phyloP scores from a whole-genome alignment of 2,888 invertebrate genomes.

The Hydriomena furcata region DNA sequence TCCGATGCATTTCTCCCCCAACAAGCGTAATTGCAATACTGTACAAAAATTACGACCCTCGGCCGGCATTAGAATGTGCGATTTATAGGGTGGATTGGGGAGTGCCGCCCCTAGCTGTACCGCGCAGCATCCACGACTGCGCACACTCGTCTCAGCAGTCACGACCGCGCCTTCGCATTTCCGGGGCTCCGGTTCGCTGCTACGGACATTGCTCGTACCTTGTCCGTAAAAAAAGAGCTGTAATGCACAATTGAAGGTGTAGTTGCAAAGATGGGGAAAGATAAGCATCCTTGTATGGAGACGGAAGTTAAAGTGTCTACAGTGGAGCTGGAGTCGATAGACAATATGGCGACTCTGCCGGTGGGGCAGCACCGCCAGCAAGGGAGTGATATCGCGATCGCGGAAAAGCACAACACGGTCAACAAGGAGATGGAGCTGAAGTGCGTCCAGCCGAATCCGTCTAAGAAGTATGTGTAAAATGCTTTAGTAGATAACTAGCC shows the following conservation, averaged over 20 bases:
- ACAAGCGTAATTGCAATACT: slow-evolving; percentile 44
- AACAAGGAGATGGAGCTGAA: slow-evolving; percentile 95
- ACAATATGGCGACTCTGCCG: slow-evolving; percentile 95
- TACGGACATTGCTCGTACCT: slow-evolving; percentile 55
- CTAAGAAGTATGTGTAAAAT: slow-evolving; percentile 88
- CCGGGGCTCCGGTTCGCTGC: slow-evolving; percentile 63
- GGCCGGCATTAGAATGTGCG: slow-evolving; percentile 29
- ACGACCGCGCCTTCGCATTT: slow-evolving; percentile 66
- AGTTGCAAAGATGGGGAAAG: slow-evolving; percentile 65
- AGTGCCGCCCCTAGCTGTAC: slow-evolving; percentile 69
- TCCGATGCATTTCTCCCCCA: slow-evolving; percentile 44
- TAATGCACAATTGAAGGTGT: slow-evolving; percentile 52
- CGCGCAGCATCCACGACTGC: slow-evolving; percentile 80
- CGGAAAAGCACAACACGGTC: slow-evolving; percentile 91
- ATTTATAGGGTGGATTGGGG: slow-evolving; percentile 67
- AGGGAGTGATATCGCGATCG: slow-evolving; percentile 88
- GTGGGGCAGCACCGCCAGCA: slow-evolving; percentile 89
- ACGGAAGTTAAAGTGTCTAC: slow-evolving; percentile 95
- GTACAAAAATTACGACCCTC: slow-evolving; percentile 62
- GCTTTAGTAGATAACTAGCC: not conserved
- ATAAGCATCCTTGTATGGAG: slow-evolving; percentile 79
- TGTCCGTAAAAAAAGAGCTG: slow-evolving; percentile 38
- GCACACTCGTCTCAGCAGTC: slow-evolving; percentile 71
- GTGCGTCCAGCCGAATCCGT: slow-evolving; percentile 92
- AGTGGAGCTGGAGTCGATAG: slow-evolving; percentile 93